Base-by-base conservation (phyloP, 2,888 invertebrate species). In the Penaeus monodon region DNA sequence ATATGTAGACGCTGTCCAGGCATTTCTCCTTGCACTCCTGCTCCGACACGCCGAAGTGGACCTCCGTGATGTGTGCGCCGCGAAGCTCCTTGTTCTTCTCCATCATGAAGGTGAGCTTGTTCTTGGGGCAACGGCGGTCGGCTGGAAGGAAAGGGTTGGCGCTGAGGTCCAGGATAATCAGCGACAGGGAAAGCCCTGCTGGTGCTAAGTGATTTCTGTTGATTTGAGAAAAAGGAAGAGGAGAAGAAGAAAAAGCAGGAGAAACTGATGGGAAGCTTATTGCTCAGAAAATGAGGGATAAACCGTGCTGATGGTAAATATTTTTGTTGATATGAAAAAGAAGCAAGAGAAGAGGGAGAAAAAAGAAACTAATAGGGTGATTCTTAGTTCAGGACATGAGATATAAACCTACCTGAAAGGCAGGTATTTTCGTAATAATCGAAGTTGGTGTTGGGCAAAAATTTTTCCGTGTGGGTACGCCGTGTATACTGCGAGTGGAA, bases 361-460 rank as follows among this genome's bases (percentile, higher is more conserved):
- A 44, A 10, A 44, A 10, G 10, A 44, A 44, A 44, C 44, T 44
- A 44, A 44, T 44, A 10, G 44, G 44, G 10, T 44, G 44, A 44
- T 44, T 44, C 44, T 44, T 10, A 44, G 44, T 10, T 44, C 44
- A 14, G 68, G 8, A 68, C 1, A n/a, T 27, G 33, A 83, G 22
- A n/a, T 14, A 49, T 14, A n/a, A 38, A 88, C 91, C 92, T 93
- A 97, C 97, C 96, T 92, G 96, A 97, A 22, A 97, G 93, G 92
- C 97, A 97, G 79, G 97, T 96, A 91, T 97, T 97, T 93, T 97
- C 97, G 91, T 97, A 93, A 92, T 97, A 97, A 92, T 97, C 97
- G 0, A 96, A 95, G 92, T 96, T 96, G 2, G 96, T 95, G 92
- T 97, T 97, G 91, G 97, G 96, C 92, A 96, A 96, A 79, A 97